A percentile compares a stretch with the other conserved stretches of the same genome.
These are phyloP conservation scores for Phataginus tetradactyla DNA, from an alignment of 2,797 vertebrate species.

Conservation along the genomic window DNA sequence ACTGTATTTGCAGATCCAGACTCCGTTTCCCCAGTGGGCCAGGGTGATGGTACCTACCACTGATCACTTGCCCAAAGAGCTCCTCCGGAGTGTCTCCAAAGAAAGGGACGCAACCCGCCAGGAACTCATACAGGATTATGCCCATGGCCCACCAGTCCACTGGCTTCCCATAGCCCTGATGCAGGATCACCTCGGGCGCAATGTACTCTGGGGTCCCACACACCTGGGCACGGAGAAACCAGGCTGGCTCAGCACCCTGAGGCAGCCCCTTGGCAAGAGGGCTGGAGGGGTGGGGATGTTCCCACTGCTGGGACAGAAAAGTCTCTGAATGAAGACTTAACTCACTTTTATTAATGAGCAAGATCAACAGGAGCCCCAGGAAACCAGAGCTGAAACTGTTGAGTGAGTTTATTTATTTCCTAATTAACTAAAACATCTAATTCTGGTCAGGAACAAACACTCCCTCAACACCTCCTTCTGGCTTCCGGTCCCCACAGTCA, in stretches of 20 bases:
- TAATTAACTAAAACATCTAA: background rate
- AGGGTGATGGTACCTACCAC: conserved; percentile 88
- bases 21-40: background rate
- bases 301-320: background rate
- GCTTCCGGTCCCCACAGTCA: background rate
- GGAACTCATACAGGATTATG: conserved; percentile 96
- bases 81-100: conserved; percentile 98
- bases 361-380: background rate
- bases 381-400: background rate
- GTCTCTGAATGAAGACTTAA: conserved; percentile 38
- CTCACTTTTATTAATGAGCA: conserved; percentile 1
- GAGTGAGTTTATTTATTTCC: background rate
- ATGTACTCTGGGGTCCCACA: conserved; percentile 98
- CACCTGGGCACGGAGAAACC: conserved; percentile 87
- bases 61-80: conserved; percentile 98
- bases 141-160: conserved; percentile 99
- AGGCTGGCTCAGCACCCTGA: conserved; percentile 24
- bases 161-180: conserved; percentile 98
- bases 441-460: background rate
- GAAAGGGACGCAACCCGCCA: conserved; percentile 97
- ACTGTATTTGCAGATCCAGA: background rate
- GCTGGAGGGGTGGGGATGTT: background rate
- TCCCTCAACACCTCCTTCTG: background rate
- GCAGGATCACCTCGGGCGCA: conserved; percentile 96
- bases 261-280: background rate